Percentiles rank a stretch among this genome's conserved stretches.
Evolutionary conservation across 2,888 invertebrate genomes (phyloP).

Genomic region (Aplocera efformata): DNA sequence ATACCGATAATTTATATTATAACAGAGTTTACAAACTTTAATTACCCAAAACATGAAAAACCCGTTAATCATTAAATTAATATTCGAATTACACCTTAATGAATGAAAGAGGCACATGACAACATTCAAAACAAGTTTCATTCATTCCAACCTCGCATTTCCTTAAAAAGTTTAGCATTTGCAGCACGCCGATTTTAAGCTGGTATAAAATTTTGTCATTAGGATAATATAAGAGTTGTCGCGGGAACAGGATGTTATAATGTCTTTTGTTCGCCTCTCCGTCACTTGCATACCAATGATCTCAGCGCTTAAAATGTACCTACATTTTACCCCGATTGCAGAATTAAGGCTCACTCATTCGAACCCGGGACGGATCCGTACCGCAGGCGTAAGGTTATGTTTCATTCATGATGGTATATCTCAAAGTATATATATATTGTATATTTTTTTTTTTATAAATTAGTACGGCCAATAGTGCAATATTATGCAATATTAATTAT

Average conservation of each 20-base stretch:
- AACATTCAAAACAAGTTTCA: slow-evolving; percentile 21
- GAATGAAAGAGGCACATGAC: no score
- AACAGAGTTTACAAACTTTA: slow-evolving; percentile 2
- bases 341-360: slow-evolving; percentile 32
- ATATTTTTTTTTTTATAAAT: no score
- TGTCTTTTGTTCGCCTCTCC: slow-evolving; percentile 72
- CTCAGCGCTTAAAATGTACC: slow-evolving; percentile 39
- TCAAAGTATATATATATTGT: no score
- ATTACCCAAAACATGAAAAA: no score
- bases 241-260: slow-evolving; percentile 76
- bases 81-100: no score
- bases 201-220: slow-evolving; percentile 78
- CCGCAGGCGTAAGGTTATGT: neutral
- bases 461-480: no score
- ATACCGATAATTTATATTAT: slow-evolving; percentile 19
- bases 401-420: no score
- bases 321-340: slow-evolving; percentile 51
- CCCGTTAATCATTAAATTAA: no score
- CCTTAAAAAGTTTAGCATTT: slow-evolving; percentile 64
- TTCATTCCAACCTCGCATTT: slow-evolving; percentile 40
- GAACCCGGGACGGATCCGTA: slow-evolving; percentile 2
- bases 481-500: no score
- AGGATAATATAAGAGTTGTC: slow-evolving; percentile 75
- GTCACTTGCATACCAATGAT: slow-evolving; percentile 74
- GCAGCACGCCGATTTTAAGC: slow-evolving; percentile 74